Evolutionary conservation across 2,888 invertebrate species (phyloP), one percentile per base, ranked within the genome.

Genomic region (Brachyptera putata): DNA sequence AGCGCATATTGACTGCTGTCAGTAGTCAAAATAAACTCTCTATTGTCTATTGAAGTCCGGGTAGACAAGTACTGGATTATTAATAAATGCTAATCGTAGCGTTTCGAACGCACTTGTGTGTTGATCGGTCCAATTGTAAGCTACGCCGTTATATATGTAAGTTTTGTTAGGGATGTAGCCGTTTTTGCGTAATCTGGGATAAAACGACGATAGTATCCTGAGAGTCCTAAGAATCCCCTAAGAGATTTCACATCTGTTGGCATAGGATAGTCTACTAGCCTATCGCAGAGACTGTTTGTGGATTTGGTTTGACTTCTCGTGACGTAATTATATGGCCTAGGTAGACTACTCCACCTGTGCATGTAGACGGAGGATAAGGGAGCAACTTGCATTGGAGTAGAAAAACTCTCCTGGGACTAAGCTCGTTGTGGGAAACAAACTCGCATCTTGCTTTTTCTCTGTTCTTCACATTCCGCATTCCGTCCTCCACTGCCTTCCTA

Each of bases 191-290:
- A 66, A 34, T 65, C 41, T 34, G 62, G 34, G 30, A 69, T 65
- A 60, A 67, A 68, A 43, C 62, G 60, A 49, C 66, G 18, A 49
- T 66, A 67, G 48, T 66, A 68, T 18, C 64, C 64, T 26, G 63
- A 53, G n/a, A 67, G 56, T 9, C 64, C 66, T 24, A 68, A 53
- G 26, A 68, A 68, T 48, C 48, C 46, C 60, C 67, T 64, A 0
- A 68, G 61, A 39, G 66, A 61, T 49, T 65, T 67, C 1, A 58
- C 25, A 34, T 61, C 63, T 64, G 61, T 65, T 30, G 66, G 66
- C 2, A 65, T 57, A 1, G 64, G 64, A 43, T 63, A 67, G 13
- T 66, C 58, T 25, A 49, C 57, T 21, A n/a, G n/a, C n/a, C n/a
- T n/a, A 67, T 64, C 25, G 61, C 59, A 57, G 62, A 57, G 9